phyloP scores from a whole-genome alignment of 2,113 vertebrate species.

The Ploceus nigricollis region DNA sequence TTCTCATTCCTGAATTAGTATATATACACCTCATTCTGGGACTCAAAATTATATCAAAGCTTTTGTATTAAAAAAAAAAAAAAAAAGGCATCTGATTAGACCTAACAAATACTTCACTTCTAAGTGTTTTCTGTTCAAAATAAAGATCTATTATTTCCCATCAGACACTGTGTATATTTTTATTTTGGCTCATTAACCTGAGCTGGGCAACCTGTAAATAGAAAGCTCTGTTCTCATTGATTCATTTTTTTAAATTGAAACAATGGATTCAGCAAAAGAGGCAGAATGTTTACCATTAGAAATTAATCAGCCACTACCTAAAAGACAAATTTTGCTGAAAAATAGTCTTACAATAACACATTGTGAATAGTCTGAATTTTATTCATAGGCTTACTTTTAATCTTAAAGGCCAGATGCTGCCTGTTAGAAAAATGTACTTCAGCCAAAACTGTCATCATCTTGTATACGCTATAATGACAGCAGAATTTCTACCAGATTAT shows the following conservation, averaged over 20 bases:
- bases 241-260: not conserved
- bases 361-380: constrained; percentile 55
- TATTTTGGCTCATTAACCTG: constrained; percentile 25
- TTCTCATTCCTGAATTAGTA: not conserved
- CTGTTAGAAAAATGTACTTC: constrained; percentile 21
- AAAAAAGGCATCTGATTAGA: not conserved
- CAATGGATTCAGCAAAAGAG: not conserved
- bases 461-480: constrained; percentile 2
- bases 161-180: not conserved
- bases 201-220: constrained; percentile 16
- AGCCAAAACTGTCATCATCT: constrained; percentile 45
- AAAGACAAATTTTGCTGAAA: not conserved
- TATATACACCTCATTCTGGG: not conserved
- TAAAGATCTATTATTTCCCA: not conserved
- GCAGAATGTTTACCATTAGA: not conserved
- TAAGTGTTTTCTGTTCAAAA: not conserved
- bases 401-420: constrained; percentile 57
- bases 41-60: not conserved
- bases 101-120: not conserved
- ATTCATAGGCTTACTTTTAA: constrained; percentile 56
- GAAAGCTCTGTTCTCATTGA: not conserved
- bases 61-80: not conserved
- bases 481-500: constrained; percentile 62
- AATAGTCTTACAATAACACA: not conserved
- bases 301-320: not conserved